phyloP scores from a whole-genome alignment of 2,888 invertebrate genomes.

The Rugalucina vietnamica region DNA sequence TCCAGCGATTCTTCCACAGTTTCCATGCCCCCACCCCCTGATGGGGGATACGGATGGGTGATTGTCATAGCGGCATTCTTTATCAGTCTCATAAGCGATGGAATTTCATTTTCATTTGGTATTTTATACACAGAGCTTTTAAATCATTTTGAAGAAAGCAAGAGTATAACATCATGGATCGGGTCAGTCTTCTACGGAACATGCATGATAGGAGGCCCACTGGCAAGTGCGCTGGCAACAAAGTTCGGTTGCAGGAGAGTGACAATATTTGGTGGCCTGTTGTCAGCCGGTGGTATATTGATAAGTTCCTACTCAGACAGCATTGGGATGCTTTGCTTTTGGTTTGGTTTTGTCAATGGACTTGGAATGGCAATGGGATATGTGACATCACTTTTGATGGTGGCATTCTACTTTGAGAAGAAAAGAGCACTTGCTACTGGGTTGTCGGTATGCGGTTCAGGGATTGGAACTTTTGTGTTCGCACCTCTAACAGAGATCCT shows the following conservation, averaged over 20 bases:
- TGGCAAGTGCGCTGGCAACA: conserved; percentile 81
- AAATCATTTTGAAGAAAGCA: conserved; percentile 92
- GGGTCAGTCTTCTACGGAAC: conserved; percentile 96
- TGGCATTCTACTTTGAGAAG: conserved; percentile 84
- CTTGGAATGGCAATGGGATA: conserved; percentile 82
- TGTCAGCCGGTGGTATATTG: conserved; percentile 80
- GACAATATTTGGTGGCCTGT: conserved; percentile 80
- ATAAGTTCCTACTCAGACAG: conserved; percentile 78
- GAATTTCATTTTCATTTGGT: conserved; percentile 96
- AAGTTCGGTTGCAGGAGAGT: conserved; percentile 82
- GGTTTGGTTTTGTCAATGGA: conserved; percentile 82
- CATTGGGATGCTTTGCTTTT: conserved; percentile 80
- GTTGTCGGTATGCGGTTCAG: conserved; percentile 82
- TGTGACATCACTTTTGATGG: conserved; percentile 82
- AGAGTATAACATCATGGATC: conserved; percentile 95
- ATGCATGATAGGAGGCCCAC: conserved; percentile 88
- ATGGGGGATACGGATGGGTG: conserved; percentile 97
- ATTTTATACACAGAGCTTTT: conserved; percentile 94
- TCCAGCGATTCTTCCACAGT: conserved; percentile 59
- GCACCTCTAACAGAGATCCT: conserved; percentile 81
- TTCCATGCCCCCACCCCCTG: conserved; percentile 86
- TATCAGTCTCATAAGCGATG: conserved; percentile 95
- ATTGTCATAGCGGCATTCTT: conserved; percentile 94
- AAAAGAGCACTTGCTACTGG: conserved; percentile 83
- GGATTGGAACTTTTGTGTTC: conserved; percentile 82